A percentile compares a stretch with the other conserved stretches of the same genome.
These are phyloP conservation scores for Cinara cedri DNA, from an alignment of 2,888 invertebrate genomes.

Conservation along the genomic window DNA sequence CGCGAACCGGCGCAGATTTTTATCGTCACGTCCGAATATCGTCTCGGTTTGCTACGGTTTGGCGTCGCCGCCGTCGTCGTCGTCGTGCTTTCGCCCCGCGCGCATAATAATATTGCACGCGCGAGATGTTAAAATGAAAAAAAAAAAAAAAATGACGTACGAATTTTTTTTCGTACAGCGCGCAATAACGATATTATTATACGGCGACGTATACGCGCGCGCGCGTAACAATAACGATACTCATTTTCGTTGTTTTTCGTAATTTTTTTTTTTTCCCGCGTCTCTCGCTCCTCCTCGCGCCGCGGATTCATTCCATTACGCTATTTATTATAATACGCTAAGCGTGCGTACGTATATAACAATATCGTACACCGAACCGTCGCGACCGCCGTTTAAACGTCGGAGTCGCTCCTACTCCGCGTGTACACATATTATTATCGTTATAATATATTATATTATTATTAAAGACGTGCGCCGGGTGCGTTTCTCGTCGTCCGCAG, in stretches of 20 bases:
- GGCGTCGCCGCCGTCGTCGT: too few species aligned
- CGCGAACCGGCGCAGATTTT: constrained; percentile 53
- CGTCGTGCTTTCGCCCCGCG: constrained; percentile 15
- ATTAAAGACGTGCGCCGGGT: constrained; percentile 14
- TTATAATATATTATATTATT: too few species aligned
- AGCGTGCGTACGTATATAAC: too few species aligned
- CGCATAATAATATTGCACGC: too few species aligned
- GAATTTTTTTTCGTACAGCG: too few species aligned
- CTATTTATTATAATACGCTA: neutral
- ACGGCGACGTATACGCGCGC: too few species aligned
- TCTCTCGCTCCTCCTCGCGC: neutral
- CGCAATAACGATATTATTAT: too few species aligned
- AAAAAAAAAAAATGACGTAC: too few species aligned
- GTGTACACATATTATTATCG: neutral
- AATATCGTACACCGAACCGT: constrained; percentile 22
- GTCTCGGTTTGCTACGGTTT: constrained; percentile 35
- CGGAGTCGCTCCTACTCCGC: neutral
- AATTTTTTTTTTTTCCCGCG: neutral
- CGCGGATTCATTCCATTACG: constrained; percentile 40
- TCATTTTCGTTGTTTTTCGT: neutral
- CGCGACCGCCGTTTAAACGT: constrained; percentile 42
- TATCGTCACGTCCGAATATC: constrained; percentile 47
- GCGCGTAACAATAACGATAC: neutral
- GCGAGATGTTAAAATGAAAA: too few species aligned
- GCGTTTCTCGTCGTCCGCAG: constrained; percentile 1